Evolutionary conservation across 1,140 invertebrate species (phyloP), one percentile per base, ranked within the genome.

Genomic region (Planococcus citri): DNA sequence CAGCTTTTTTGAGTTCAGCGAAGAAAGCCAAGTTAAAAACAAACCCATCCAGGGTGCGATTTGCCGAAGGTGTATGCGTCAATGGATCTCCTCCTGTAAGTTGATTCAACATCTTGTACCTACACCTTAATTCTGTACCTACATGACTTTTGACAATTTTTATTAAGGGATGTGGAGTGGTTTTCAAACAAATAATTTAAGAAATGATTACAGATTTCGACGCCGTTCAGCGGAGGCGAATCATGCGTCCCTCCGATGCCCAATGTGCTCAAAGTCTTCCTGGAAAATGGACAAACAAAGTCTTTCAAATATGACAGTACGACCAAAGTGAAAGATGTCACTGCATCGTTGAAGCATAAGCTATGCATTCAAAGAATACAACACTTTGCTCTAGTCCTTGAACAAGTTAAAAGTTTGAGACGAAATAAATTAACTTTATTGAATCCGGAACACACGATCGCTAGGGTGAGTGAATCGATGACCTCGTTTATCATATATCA

Each of bases 241-340:
- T 85, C 89, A 58, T 89, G 87, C 75, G 82, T 92, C 37, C 89
- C 92, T 17, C 89, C 91, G 29, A 91, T 95, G 86, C 92, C 92
- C 12, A 95, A 94, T 79, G 92, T 95, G 10, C 82, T 95, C 25
- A 94, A 95, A 80, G 91, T 93, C 37, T 95, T 94, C 77, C 81
- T 95, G 25, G 94, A 96, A 79, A 96, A 95, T 77, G 92, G 93
- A 1, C 93, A 95, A 79, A 95, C 93, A 2, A 95, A 95, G 78
- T 94, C 91, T n/a, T 96, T 96, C 79, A 95, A 95, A 77, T 96
- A 96, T 77, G 92, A 96, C 79, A 85, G 87, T 25, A 90, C 85
- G 67, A 96, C 93, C 17, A 91, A 89, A 1, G 92, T 95, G 0
- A 85, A 89, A 73, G 91, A 95, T 79, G 92, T 96, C 64, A 83